Conservation (phyloP, 2,888 invertebrate genomes). For the Neoscelio sp. region DNA sequence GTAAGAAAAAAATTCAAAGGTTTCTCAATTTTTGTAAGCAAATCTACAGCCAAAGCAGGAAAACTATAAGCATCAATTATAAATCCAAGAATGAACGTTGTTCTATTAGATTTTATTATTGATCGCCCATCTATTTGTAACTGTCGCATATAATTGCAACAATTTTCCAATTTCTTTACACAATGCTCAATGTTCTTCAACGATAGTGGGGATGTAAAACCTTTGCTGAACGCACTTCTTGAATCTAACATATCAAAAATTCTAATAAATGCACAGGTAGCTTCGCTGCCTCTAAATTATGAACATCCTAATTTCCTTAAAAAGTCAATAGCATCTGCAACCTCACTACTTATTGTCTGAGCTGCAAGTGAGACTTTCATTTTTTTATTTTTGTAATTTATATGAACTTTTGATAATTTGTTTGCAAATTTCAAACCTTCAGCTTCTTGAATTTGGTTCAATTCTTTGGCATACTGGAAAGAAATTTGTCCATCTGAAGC, state of each 20-base stretch:
- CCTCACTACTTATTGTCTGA: constrained; percentile 69
- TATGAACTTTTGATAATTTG: constrained; percentile 37
- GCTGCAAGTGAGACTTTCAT: constrained; percentile 68
- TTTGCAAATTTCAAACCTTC: constrained; percentile 58
- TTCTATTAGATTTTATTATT: no score
- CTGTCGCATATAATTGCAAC: neutral
- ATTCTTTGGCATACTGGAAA: constrained; percentile 7
- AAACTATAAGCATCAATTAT: no score
- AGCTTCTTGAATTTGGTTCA: constrained; percentile 18
- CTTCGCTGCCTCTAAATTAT: constrained; percentile 61
- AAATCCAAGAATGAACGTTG: no score
- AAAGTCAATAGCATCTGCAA: constrained; percentile 70
- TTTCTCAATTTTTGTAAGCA: no score
- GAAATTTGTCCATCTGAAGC: constrained; percentile 20
- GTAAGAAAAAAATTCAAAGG: neutral
- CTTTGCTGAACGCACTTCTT: constrained; percentile 61
- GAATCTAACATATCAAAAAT: constrained; percentile 60
- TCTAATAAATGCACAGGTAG: constrained; percentile 65
- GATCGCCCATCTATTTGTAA: no score
- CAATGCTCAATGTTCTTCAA: constrained; percentile 45
- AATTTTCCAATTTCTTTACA: neutral
- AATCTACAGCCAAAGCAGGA: no score
- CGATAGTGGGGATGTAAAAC: constrained; percentile 66
- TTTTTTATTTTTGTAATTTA: constrained; percentile 54
- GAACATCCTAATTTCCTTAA: constrained; percentile 2